Base-by-base conservation (phyloP, 2,113 vertebrate genomes). In the Amphiprion percula region DNA sequence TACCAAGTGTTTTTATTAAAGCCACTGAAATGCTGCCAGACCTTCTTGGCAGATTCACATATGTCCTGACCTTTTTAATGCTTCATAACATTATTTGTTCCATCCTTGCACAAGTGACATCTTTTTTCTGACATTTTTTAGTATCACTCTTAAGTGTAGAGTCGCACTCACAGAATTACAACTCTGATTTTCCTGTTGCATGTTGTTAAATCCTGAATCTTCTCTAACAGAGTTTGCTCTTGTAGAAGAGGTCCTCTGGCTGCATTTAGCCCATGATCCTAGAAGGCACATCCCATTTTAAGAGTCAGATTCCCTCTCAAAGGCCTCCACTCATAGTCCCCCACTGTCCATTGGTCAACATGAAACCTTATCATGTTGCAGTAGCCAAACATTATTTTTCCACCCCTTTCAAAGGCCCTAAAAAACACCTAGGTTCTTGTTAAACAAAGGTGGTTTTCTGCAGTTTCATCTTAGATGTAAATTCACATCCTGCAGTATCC, bases 341-440 rank as follows among this genome's bases (percentile, higher is more conserved):
- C 30, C 64, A 23, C 56, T 65, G 55, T 12, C 59, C 62, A 71
- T 8, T 3, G 10, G 63, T 89, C 60, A 82, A 78, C 83, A 84
- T n/a, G 0, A 67, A 79, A 58, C 69, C 70, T 68, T 63, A 77
- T 88, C 77, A 12, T 49, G 21, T 83, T 84, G 65, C 79, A 83
- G 46, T 23, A 82, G 49, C 63, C 68, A 85, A 88, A 88, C 70
- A 77, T 87, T 87, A 61, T 74, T 79, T 70, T 77, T 79, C 39
- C 71, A 5, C 37, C 39, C 8, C 33, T 70, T 81, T 69, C 33
- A 44, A 63, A 69, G 10, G n/a, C 5, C 4, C 17, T 6, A 23
- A 62, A 77, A 59, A 24, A 46, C 65, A 59, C 30, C 65, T 33
- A 26, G 2, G 47, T 52, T 73, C 19, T 67, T 79, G 47, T 81